These are phyloP conservation scores for Bagarius yarrelli DNA, from an alignment of 2,113 vertebrate species.

Conservation along the genomic window DNA sequence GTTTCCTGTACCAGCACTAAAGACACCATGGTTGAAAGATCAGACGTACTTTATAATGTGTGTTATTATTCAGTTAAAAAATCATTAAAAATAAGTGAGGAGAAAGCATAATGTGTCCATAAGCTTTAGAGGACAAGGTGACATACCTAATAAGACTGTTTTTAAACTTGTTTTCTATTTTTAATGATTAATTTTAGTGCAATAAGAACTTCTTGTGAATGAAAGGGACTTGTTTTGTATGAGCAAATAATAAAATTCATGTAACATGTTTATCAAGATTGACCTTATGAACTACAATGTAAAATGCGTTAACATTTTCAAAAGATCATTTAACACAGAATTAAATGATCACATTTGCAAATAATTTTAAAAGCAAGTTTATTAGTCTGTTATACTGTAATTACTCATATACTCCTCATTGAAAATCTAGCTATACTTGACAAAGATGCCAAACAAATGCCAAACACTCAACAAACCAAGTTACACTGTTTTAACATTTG, in stretches of 20 bases:
- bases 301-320: too few species aligned
- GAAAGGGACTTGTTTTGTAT: neutral
- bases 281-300: too few species aligned
- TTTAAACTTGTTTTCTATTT: neutral
- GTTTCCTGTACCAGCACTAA: neutral
- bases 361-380: neutral
- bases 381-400: neutral
- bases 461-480: neutral
- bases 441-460: neutral
- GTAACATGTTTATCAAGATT: too few species aligned
- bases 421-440: neutral
- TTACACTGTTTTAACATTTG: neutral
- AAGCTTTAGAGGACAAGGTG: neutral
- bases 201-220: neutral
- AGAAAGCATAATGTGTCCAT: neutral
- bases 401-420: neutral
- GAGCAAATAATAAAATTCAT: neutral
- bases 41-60: neutral
- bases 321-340: neutral
- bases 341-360: neutral
- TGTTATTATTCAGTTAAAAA: neutral
- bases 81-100: neutral
- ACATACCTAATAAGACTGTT: neutral
- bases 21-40: neutral
- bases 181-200: neutral